Base-by-base conservation (phyloP, 2,113 vertebrate species). In the Chaetodon trifascialis region DNA sequence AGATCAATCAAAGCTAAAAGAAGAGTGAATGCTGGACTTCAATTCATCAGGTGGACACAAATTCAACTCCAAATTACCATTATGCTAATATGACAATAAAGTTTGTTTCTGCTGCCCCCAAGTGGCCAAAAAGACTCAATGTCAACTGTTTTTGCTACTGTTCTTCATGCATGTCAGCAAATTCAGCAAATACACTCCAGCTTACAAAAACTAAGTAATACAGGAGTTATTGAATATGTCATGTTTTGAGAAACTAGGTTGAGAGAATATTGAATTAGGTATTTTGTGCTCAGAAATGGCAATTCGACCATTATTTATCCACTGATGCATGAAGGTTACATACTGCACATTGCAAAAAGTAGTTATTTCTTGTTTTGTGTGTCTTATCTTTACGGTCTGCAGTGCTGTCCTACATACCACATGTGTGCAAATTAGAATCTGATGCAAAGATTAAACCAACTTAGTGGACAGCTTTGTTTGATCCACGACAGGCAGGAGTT, bases 401-500 rank as follows among this genome's bases (percentile, higher is more conserved):
- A 11, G 11, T 14, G n/a, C 16, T n/a, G 25, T 1, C 7, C 44
- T 62, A 11, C 6, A 25, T 30, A 46, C 40, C 2, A 3, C 7
- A 7, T 59, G 42, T 2, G 10, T 0, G 15, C 23, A 30, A 36
- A n/a, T 4, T 9, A 34, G 17, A 38, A 40, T 65, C 23, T 25
- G 30, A 63, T 16, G 16, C 7, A 14, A 64, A 64, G 51, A 65
- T 55, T 14, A 72, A 68, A 47, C 52, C 11, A 63, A 65, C 68
- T 46, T 51, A 25, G 2, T 71, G 34, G 42, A 70, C 11, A 38
- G 49, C 68, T 72, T 72, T 65, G 77, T 73, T 80, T 42, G 51
- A 58, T 56, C 69, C 59, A n/a, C 51, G 42, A 59, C n/a, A 34
- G 52, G 10, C 16, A 38, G 30, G 49, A 47, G n/a, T 59, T 73